Evolutionary conservation across 2,797 vertebrate species (phyloP).

Genomic region (Microcaecilia unicolor): DNA sequence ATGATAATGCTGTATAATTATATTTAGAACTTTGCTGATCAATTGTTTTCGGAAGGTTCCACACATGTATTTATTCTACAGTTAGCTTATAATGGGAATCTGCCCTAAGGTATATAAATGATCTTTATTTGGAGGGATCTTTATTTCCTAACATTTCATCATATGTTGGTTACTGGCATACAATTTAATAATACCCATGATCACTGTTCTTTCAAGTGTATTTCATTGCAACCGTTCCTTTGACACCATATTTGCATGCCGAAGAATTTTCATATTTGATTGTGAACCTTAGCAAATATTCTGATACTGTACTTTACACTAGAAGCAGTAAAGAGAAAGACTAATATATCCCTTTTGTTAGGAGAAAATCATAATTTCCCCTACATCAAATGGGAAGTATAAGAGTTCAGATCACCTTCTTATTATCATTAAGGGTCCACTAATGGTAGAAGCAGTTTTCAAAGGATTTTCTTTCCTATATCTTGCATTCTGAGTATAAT

Average conservation of each 20-base stretch:
- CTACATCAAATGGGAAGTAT: no score
- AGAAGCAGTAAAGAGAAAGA: no score
- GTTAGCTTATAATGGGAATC: constrained; percentile 35
- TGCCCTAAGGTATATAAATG: constrained; percentile 34
- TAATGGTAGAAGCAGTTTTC: constrained; percentile 32
- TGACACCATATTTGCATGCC: constrained; percentile 30
- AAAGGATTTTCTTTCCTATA: constrained; percentile 29
- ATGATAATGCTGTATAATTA: no score
- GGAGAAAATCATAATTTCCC: no score
- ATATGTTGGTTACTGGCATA: constrained; percentile 23
- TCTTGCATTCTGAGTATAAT: no score
- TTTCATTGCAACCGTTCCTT: constrained; percentile 34
- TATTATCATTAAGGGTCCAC: no score
- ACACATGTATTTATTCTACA: constrained; percentile 29
- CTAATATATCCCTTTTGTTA: no score
- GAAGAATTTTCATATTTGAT: constrained; percentile 37
- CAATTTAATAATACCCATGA: constrained; percentile 29
- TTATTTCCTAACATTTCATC: constrained; percentile 38
- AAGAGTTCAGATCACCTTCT: no score
- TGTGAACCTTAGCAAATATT: no score
- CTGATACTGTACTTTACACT: no score
- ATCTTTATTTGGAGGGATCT: constrained; percentile 40
- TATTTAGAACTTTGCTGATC: no score
- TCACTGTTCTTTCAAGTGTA: constrained; percentile 29
- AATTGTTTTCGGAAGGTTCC: no score